These are phyloP conservation scores for Cyclina sinensis DNA, from an alignment of 1,140 invertebrate species.

Conservation along the genomic window DNA sequence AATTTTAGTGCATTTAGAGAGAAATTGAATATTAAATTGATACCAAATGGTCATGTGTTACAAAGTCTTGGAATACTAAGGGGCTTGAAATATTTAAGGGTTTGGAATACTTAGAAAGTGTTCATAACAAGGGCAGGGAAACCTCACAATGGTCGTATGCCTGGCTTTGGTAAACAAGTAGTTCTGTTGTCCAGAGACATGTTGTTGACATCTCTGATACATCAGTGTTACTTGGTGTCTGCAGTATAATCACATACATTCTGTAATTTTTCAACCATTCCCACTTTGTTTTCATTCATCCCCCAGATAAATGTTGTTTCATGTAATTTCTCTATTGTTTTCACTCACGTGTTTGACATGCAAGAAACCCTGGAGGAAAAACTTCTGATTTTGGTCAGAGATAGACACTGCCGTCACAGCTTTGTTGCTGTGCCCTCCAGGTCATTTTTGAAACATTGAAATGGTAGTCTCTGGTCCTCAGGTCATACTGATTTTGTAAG, in stretches of 20 bases:
- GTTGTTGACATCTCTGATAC: no score
- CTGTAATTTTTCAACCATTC: neutral
- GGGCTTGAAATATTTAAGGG: no score
- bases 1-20: no score
- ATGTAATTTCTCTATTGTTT: neutral
- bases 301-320: neutral
- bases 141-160: no score
- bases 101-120: no score
- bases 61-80: no score
- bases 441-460: neutral
- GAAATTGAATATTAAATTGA: no score
- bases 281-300: neutral
- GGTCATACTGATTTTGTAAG: constrained; percentile 1
- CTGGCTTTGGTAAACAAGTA: neutral
- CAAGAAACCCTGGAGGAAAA: neutral
- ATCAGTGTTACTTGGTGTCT: no score
- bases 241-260: neutral
- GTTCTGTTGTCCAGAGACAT: neutral
- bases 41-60: no score
- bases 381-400: neutral
- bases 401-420: neutral
- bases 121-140: no score
- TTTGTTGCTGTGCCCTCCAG: neutral
- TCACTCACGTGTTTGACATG: neutral
- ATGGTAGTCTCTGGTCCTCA: neutral